phyloP scores from a whole-genome alignment of 2,113 vertebrate species.

The Esox niger region DNA sequence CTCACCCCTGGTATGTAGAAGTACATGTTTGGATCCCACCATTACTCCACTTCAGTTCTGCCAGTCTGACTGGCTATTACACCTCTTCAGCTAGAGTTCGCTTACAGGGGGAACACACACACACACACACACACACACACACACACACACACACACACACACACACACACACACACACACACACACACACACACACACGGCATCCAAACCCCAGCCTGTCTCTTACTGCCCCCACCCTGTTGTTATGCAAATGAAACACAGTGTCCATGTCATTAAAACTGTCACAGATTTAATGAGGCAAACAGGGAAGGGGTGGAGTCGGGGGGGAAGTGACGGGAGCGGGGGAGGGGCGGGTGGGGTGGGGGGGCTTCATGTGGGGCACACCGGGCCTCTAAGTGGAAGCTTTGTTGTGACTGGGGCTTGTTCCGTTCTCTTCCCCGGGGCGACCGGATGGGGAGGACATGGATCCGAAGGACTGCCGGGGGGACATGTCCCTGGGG shows the following conservation, averaged over 20 bases:
- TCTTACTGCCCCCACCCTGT: constrained; percentile 43
- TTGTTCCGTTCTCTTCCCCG: too few relatives aligned
- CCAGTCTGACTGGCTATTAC: not conserved
- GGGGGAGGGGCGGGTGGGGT: constrained; percentile 8
- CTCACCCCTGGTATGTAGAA: too few relatives aligned
- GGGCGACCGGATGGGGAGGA: too few relatives aligned
- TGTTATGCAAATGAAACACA: constrained; percentile 59
- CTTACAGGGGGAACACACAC: constrained; percentile 10
- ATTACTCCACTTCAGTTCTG: not conserved
- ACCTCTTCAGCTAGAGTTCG: not conserved
- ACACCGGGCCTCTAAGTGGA: constrained; percentile 3
- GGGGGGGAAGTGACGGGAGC: not conserved
- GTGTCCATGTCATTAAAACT: too few relatives aligned
- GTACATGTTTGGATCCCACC: not conserved
- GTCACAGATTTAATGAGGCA: constrained; percentile 59
- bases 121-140: constrained; percentile 17
- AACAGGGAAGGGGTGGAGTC: constrained; percentile 29
- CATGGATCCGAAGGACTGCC: too few relatives aligned
- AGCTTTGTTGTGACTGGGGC: not conserved
- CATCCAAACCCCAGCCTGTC: constrained; percentile 58
- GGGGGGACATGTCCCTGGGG: too few relatives aligned
- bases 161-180: constrained; percentile 24
- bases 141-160: constrained; percentile 38
- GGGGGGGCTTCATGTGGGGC: constrained; percentile 31
- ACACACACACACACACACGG: constrained; percentile 36